Evolutionary conservation across 2,797 vertebrate genomes (phyloP).

Genomic region (Coccyzus lansbergi): DNA sequence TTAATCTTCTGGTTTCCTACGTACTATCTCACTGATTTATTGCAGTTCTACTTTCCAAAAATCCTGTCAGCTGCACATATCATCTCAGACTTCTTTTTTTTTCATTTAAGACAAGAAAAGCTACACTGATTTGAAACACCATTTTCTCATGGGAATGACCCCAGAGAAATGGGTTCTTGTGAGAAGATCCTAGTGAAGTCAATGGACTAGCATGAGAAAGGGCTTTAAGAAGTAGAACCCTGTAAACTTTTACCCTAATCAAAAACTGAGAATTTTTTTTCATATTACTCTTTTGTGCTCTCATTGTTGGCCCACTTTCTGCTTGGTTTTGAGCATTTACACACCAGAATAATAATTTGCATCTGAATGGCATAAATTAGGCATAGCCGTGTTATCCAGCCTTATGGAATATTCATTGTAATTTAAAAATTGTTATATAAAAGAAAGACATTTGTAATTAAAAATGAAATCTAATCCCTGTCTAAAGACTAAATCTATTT

Average conservation of each 20-base stretch:
- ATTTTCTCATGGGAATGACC: neutral
- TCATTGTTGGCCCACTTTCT: neutral
- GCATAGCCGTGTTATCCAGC: neutral
- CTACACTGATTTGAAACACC: neutral
- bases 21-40: neutral
- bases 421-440: neutral
- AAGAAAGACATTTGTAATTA: neutral
- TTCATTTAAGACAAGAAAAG: neutral
- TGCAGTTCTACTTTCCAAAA: neutral
- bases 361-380: neutral
- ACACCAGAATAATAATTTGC: neutral
- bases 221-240: neutral
- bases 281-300: neutral
- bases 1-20: neutral
- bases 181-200: neutral
- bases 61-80: neutral
- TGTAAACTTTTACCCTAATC: neutral
- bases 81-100: neutral
- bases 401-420: neutral
- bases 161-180: neutral
- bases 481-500: neutral
- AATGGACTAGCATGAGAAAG: neutral
- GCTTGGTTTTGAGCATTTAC: neutral
- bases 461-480: neutral
- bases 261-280: neutral